phyloP scores from a whole-genome alignment of 2,888 invertebrate species.

The Protonemura montana region DNA sequence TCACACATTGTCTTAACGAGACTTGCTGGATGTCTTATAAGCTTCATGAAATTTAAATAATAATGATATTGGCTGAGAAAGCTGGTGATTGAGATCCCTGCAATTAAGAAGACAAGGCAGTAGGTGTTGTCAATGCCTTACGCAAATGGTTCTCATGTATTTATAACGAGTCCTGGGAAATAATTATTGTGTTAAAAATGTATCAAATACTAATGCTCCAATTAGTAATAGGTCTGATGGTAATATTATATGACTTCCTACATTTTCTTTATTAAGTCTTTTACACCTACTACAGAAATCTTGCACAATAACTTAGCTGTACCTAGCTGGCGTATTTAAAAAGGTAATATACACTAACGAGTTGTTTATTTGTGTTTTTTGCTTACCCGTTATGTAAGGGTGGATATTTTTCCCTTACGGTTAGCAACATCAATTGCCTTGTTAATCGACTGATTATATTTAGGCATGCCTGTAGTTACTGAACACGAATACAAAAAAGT shows the following conservation, averaged over 20 bases:
- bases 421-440: too few species aligned
- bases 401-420: not conserved
- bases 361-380: not conserved
- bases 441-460: not conserved
- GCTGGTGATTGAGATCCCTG: not conserved
- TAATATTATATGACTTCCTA: not conserved
- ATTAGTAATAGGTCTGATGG: not conserved
- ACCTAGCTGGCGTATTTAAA: too few species aligned
- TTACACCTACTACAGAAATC: not conserved
- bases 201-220: not conserved
- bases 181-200: not conserved
- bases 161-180: slow-evolving; percentile 1
- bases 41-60: not conserved
- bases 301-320: not conserved
- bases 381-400: not conserved
- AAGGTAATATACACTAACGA: not conserved
- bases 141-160: slow-evolving; percentile 1
- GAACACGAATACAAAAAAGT: not conserved
- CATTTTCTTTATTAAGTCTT: not conserved
- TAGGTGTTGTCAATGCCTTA: not conserved
- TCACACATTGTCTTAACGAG: slow-evolving; percentile 24
- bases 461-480: not conserved
- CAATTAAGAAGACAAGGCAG: not conserved
- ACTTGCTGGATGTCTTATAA: not conserved
- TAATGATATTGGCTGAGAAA: slow-evolving; percentile 22